Conservation (phyloP, 23 tunicate species). For the Halocynthia aurantium region DNA sequence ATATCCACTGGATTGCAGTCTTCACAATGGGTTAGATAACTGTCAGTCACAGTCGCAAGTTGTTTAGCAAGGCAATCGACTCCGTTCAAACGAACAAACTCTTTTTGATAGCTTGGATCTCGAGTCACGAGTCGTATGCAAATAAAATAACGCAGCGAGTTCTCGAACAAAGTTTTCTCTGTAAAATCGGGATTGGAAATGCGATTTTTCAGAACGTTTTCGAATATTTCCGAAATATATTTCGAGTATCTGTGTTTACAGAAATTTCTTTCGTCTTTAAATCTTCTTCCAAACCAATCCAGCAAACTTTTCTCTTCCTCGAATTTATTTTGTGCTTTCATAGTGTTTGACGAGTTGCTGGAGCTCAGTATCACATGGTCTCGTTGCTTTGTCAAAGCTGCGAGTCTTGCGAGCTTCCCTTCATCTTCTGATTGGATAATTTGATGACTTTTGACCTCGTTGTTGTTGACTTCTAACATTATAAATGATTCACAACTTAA, state of each 20-base stretch:
- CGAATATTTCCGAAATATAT: slow-evolving; percentile 1
- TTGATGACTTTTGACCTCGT: too few species aligned
- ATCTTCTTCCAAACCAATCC: slow-evolving; percentile 75
- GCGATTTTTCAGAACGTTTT: slow-evolving; percentile 9
- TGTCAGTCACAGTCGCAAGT: slow-evolving; percentile 32
- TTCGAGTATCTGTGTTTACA: slow-evolving; percentile 25
- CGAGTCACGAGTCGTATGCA: slow-evolving; percentile 72
- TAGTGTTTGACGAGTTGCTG: too few species aligned
- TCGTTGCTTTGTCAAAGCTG: too few species aligned
- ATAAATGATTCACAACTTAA: too few species aligned
- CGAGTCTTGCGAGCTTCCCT: too few species aligned
- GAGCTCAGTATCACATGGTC: too few species aligned
- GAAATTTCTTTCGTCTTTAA: slow-evolving; percentile 63
- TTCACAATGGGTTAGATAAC: slow-evolving; percentile 49
- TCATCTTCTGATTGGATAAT: too few species aligned
- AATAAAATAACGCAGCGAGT: slow-evolving; percentile 27
- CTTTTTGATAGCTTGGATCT: slow-evolving; percentile 49
- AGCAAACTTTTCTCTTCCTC: slow-evolving; percentile 20
- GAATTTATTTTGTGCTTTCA: too few species aligned
- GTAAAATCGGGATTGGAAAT: slow-evolving; percentile 10
- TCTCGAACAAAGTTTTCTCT: slow-evolving; percentile 23
- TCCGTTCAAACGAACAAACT: slow-evolving; percentile 21
- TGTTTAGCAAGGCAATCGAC: slow-evolving; percentile 50
- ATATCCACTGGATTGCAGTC: slow-evolving; percentile 42
- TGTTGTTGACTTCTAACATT: too few species aligned